phyloP scores from a whole-genome alignment of 1,140 invertebrate species.

The Adelges cooleyi region DNA sequence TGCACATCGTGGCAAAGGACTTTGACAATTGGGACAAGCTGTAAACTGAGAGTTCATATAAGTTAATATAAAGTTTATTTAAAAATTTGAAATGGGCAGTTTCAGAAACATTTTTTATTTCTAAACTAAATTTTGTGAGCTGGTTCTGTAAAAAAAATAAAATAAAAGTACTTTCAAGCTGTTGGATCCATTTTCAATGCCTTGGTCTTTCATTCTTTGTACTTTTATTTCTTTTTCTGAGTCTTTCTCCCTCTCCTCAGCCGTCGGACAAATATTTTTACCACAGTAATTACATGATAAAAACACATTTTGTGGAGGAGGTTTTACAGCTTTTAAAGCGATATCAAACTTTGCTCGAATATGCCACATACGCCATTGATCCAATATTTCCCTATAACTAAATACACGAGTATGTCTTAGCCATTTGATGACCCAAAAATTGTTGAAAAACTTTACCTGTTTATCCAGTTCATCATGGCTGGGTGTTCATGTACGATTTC shows the following conservation, averaged over 20 bases:
- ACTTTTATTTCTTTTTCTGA: slow-evolving; percentile 13
- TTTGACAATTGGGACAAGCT: slow-evolving; percentile 86
- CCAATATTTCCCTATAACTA: slow-evolving; percentile 61
- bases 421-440: no score
- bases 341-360: slow-evolving; percentile 68
- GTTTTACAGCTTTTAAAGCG: slow-evolving; percentile 49
- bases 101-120: not conserved
- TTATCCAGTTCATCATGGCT: slow-evolving; percentile 57
- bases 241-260: slow-evolving; percentile 42
- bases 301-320: slow-evolving; percentile 64
- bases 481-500: slow-evolving; percentile 52
- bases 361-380: slow-evolving; percentile 71
- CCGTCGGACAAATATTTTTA: slow-evolving; percentile 72
- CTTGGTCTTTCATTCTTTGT: not conserved
- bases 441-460: slow-evolving; percentile 42
- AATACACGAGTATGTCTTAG: no score
- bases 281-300: slow-evolving; percentile 90
- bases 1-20: slow-evolving; percentile 83
- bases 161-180: slow-evolving; percentile 1
- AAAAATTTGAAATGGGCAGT: not conserved
- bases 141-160: not conserved
- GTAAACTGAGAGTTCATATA: no score
- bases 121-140: not conserved
- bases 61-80: no score
- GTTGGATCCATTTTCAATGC: not conserved